A percentile compares a stretch with the other conserved stretches of the same genome.
These are phyloP conservation scores for Tragopan temminckii DNA, from an alignment of 2,797 vertebrate genomes.

Conservation along the genomic window DNA sequence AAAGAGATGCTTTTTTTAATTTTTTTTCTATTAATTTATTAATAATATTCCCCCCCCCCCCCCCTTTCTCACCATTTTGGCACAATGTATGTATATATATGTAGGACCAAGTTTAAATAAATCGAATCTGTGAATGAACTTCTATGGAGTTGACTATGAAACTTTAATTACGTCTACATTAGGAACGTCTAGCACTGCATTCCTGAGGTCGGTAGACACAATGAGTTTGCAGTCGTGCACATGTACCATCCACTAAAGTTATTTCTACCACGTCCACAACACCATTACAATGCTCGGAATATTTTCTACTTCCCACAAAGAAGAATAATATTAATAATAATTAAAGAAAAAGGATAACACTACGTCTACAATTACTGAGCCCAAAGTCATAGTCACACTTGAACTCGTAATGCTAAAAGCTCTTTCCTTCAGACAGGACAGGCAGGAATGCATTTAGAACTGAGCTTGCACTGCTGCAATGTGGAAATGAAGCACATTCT, in stretches of 20 bases:
- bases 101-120: not conserved
- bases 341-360: no score
- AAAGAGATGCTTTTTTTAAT: no score
- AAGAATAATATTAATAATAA: not conserved
- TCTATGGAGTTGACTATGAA: not conserved
- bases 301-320: not conserved
- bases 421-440: not conserved
- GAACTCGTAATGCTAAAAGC: not conserved
- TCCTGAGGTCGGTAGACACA: fast-evolving
- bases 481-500: not conserved
- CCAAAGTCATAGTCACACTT: not conserved
- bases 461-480: not conserved
- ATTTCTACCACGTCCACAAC: fast-evolving
- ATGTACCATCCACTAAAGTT: fast-evolving
- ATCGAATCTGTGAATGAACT: not conserved
- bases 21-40: not conserved
- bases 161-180: not conserved
- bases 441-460: not conserved
- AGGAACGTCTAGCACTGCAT: fast-evolving
- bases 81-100: fast-evolving
- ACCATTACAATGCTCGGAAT: fast-evolving
- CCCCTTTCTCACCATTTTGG: not conserved
- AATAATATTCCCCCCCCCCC: fast-evolving
- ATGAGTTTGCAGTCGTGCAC: fast-evolving
- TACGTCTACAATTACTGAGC: not conserved